Base-by-base conservation (phyloP, 1,140 invertebrate genomes). In the Drosophila fuyamai region DNA sequence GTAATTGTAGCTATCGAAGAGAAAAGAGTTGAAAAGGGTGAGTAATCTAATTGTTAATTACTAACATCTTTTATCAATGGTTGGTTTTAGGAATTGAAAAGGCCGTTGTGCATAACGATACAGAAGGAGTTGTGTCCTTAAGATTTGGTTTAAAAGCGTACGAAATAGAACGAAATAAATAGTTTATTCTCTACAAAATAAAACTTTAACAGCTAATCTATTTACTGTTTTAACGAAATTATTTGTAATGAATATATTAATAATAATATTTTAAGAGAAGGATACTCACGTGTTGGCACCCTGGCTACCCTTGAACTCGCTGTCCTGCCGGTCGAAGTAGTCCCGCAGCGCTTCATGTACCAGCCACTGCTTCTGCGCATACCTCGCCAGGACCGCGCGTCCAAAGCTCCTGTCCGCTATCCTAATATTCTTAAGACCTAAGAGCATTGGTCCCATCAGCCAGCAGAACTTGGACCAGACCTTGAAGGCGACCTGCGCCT, bases 1-100 rank as follows among this genome's bases (percentile, higher is more conserved):
- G n/a, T 95, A 94, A 92, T 97, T 97, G 91, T 95, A 95, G 85
- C 95, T 95, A 89, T 36, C 43, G 68, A 0, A 7, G 1, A 9
- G 1, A 16, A 13, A 8, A 29, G 5, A 13, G 12, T 10, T 23
- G 3, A 4, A 23, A 23, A 23, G 1, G 23, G 23, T 23, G 23
- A 4, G 23, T 23, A 8, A 32, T 32, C 6, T 32, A 7, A 7
- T 7, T 32, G 1, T 32, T 7, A 32, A 32, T 8, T 32, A 32
- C 8, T 7, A 32, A 7, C 7, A 32, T 4, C 2, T 23, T 23
- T 23, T 4, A 23, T 23, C 23, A 23, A 2, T 23, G 23, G 23
- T 23, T 23, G 23, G 23, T 4, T 23, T 23, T 23, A 4, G 2
- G 23, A 23, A 23, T 23, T 23, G 23, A 23, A 23, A 23, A 23